phyloP scores from a whole-genome alignment of 2,113 vertebrate genomes.

The Oryzias woworae region DNA sequence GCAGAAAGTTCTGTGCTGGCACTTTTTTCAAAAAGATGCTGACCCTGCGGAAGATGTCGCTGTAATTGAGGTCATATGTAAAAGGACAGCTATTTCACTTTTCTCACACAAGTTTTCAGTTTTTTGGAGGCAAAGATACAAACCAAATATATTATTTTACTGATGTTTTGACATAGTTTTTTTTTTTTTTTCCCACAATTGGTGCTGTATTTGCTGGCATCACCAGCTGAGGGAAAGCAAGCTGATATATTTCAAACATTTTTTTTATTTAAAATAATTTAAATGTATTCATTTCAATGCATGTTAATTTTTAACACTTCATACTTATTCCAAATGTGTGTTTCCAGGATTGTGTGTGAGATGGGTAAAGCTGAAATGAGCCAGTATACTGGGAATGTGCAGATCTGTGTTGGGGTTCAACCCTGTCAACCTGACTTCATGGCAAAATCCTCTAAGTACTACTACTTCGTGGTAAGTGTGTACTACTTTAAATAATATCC shows the following conservation, averaged over 20 bases:
- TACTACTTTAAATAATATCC: constrained; percentile 1
- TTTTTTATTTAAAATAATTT: no score
- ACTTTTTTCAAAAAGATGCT: constrained; percentile 60
- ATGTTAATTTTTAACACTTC: neutral
- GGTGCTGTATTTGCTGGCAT: constrained; percentile 2
- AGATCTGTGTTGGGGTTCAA: constrained; percentile 90
- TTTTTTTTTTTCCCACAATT: constrained; percentile 15
- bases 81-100: constrained; percentile 42
- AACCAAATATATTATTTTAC: constrained; percentile 38
- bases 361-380: constrained; percentile 95
- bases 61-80: constrained; percentile 57
- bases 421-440: constrained; percentile 90
- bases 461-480: constrained; percentile 96
- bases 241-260: neutral
- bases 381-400: constrained; percentile 90
- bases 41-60: constrained; percentile 51
- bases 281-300: no score
- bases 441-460: constrained; percentile 92
- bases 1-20: constrained; percentile 55
- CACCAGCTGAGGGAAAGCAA: neutral
- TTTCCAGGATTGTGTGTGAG: constrained; percentile 94
- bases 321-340: constrained; percentile 12
- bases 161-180: constrained; percentile 18
- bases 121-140: neutral
- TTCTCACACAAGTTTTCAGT: constrained; percentile 39